phyloP scores from a whole-genome alignment of 2,113 vertebrate genomes.

The Upupa epops region DNA sequence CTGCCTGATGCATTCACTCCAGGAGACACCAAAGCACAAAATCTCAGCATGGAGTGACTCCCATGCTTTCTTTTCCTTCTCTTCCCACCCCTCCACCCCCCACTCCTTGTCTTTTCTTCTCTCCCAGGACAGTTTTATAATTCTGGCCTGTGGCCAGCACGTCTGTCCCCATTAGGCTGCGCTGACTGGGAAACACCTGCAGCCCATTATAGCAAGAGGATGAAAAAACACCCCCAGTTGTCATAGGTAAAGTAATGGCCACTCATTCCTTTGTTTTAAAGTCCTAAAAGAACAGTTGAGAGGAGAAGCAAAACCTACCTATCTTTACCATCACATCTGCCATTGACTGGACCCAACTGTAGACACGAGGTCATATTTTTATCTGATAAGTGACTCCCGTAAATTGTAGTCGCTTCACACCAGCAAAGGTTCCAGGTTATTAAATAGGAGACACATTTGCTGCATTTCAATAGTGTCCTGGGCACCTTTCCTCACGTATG shows the following conservation, averaged over 20 bases:
- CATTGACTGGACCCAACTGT: background rate
- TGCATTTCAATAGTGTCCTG: background rate
- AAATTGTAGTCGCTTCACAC: background rate
- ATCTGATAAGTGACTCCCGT: background rate
- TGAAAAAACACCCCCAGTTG: background rate
- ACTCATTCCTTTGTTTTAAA: slow-evolving; percentile 13
- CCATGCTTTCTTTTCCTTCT: background rate
- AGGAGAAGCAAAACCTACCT: background rate
- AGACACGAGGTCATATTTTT: background rate
- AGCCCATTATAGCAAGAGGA: slow-evolving; percentile 43
- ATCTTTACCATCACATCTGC: background rate
- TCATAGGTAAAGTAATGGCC: slow-evolving; percentile 47
- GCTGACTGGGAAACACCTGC: slow-evolving; percentile 67
- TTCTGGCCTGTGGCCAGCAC: slow-evolving; percentile 56
- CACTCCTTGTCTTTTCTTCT: slow-evolving; percentile 27
- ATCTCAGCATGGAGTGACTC: slow-evolving; percentile 68
- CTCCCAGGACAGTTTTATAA: slow-evolving; percentile 64
- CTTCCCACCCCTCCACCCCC: background rate
- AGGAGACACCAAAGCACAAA: slow-evolving; percentile 68
- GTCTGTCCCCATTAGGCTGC: slow-evolving; percentile 64
- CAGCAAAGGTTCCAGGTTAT: background rate
- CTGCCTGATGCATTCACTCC: slow-evolving; percentile 45
- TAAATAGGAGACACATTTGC: background rate
- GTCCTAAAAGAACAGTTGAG: background rate
- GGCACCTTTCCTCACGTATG: background rate